Conservation (phyloP, 2,888 invertebrate genomes). For the Cephus pygmeus region DNA sequence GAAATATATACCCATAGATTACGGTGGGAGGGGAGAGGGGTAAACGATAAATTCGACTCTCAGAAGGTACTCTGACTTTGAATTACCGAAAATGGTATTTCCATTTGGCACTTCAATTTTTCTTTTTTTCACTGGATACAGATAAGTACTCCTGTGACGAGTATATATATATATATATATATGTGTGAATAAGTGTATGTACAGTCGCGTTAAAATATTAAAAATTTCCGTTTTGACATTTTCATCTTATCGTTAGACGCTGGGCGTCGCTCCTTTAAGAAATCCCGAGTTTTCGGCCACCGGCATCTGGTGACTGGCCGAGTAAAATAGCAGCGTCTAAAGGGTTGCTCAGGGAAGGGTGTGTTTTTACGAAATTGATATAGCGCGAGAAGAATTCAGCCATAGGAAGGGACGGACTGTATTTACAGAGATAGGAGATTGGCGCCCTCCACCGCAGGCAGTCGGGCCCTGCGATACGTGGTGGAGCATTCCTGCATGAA, state of each 20-base stretch:
- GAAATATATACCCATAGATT: not conserved
- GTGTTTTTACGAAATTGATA: not conserved
- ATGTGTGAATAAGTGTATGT: rapidly evolving
- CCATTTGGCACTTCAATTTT: not conserved
- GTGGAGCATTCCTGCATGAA: not conserved
- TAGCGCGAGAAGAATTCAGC: not conserved
- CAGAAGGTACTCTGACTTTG: not conserved
- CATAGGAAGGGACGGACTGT: not conserved
- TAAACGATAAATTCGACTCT: not conserved
- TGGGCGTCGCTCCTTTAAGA: not conserved
- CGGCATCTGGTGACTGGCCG: not conserved
- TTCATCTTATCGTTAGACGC: not conserved
- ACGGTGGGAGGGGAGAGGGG: rapidly evolving
- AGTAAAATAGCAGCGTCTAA: not conserved
- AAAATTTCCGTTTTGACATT: not conserved
- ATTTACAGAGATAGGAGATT: not conserved
- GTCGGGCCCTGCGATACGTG: not conserved
- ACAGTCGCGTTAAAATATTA: not conserved
- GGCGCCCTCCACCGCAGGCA: not conserved
- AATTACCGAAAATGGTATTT: not conserved
- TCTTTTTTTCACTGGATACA: too few relatives aligned
- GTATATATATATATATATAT: too few relatives aligned
- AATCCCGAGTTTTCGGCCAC: not conserved
- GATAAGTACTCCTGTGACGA: not conserved
- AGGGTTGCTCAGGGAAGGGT: not conserved